Percentiles rank a stretch among this genome's conserved stretches.
phyloP scores from a whole-genome alignment of 2,113 vertebrate genomes.

The Muntiacus reevesi region DNA sequence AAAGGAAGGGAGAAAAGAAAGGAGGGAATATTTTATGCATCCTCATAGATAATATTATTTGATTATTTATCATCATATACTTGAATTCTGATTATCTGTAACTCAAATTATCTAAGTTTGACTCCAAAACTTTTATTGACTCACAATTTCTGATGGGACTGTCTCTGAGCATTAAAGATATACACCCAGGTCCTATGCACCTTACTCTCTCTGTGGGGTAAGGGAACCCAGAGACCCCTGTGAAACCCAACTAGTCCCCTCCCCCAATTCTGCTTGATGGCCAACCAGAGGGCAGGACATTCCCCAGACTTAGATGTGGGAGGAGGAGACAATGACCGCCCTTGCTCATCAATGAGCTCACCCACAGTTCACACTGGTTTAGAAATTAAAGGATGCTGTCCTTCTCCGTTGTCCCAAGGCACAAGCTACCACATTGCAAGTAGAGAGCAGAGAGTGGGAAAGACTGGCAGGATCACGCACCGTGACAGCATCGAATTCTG shows the following conservation, averaged over 20 bases:
- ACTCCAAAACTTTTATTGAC: not conserved
- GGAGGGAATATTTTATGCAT: not conserved
- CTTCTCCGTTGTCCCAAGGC: fast-evolving
- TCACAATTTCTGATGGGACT: not conserved
- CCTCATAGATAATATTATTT: not conserved
- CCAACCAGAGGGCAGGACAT: not conserved
- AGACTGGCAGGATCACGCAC: fast-evolving
- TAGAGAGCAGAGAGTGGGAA: not conserved
- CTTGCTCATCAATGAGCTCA: not conserved
- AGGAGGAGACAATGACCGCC: not conserved
- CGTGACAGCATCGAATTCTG: fast-evolving
- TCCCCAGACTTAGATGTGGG: not conserved
- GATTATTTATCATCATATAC: not conserved
- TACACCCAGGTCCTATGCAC: not conserved
- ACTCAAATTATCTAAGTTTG: not conserved
- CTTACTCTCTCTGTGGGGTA: not conserved
- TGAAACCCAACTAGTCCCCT: not conserved
- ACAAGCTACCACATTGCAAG: not conserved
- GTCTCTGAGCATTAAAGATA: not conserved
- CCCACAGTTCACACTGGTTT: too few species aligned
- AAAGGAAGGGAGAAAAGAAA: too few species aligned
- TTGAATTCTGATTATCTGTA: not conserved
- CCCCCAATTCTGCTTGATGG: fast-evolving
- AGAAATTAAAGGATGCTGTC: not conserved
- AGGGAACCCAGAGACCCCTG: not conserved